These are phyloP conservation scores for Yoshiicerus persimilis DNA, from an alignment of 1,140 invertebrate species.

Conservation along the genomic window DNA sequence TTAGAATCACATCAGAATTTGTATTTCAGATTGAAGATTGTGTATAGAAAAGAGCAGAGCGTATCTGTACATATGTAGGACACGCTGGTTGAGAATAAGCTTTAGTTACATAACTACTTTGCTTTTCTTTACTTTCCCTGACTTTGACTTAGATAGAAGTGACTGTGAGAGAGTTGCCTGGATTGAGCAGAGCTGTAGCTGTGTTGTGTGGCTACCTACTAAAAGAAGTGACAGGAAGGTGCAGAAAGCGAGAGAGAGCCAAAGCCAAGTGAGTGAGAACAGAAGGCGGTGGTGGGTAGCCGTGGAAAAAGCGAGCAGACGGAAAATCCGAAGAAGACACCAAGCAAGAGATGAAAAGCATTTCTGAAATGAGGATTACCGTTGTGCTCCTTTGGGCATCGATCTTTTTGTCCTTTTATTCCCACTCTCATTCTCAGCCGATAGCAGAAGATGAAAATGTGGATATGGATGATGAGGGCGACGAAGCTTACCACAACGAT, in stretches of 20 bases:
- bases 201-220: background rate
- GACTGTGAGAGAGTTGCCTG: background rate
- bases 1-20: background rate
- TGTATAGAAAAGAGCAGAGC: background rate
- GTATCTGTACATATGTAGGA: background rate
- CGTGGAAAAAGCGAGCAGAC: background rate
- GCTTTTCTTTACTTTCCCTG: background rate
- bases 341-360: background rate
- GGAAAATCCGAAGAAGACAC: background rate
- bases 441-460: background rate
- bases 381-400: conserved; percentile 1
- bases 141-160: too few species aligned
- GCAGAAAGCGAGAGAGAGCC: background rate
- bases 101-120: background rate
- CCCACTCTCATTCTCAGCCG: background rate
- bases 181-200: background rate
- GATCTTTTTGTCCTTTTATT: conserved; percentile 8
- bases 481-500: background rate
- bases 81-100: background rate
- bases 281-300: background rate
- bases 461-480: background rate
- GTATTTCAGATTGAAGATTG: background rate
- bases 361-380: background rate
- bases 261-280: background rate
- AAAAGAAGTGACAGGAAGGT: background rate